These are phyloP conservation scores for Forficula auricularia DNA, from an alignment of 1,140 invertebrate species.

Conservation along the genomic window DNA sequence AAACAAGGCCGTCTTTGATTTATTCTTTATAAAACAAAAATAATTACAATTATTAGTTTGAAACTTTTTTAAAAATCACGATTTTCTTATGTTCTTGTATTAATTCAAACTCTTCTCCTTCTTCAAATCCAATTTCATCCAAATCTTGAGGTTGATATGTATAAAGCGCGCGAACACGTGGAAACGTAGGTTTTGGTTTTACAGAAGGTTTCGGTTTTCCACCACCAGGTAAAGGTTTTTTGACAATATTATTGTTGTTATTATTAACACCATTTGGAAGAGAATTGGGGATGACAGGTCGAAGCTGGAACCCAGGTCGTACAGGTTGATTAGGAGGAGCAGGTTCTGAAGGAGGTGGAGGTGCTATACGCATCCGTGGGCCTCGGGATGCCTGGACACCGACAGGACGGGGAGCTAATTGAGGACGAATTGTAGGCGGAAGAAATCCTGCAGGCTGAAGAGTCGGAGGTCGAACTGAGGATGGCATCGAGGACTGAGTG, in stretches of 20 bases:
- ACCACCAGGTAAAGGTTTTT: slow-evolving; percentile 12
- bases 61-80: neutral
- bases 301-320: slow-evolving; percentile 20
- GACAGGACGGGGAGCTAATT: neutral
- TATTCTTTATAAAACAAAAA: neutral
- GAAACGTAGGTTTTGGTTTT: slow-evolving; percentile 24
- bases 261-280: slow-evolving; percentile 3
- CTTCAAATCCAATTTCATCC: slow-evolving; percentile 45
- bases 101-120: slow-evolving; percentile 44
- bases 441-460: neutral
- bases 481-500: slow-evolving; percentile 8
- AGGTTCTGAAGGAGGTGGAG: slow-evolving; percentile 34
- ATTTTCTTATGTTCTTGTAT: slow-evolving; percentile 40
- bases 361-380: slow-evolving; percentile 10
- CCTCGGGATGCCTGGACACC: neutral
- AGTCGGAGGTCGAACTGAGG: slow-evolving; percentile 4
- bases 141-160: slow-evolving; percentile 48
- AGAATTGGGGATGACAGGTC: slow-evolving; percentile 3
- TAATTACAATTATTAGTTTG: neutral
- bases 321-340: slow-evolving; percentile 32
- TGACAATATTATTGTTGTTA: too few species aligned
- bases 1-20: neutral
- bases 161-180: slow-evolving; percentile 41
- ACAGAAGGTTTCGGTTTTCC: slow-evolving; percentile 9
- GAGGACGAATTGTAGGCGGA: neutral